Base-by-base conservation (phyloP, 2,113 vertebrate genomes). In the Alligator mississippiensis region DNA sequence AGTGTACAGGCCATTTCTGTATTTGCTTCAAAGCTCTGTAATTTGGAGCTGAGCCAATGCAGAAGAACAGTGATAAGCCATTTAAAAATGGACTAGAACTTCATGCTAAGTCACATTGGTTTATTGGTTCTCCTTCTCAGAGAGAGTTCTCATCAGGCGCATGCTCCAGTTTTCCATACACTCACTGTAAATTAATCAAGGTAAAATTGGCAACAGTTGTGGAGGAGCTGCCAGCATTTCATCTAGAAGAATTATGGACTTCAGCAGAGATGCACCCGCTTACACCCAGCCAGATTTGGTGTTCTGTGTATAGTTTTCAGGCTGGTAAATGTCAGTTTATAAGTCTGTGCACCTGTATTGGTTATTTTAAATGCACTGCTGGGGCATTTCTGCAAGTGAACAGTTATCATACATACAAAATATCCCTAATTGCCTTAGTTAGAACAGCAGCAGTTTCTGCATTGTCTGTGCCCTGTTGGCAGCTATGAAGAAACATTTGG, bases 241-340 rank as follows among this genome's bases (percentile, higher is more conserved):
- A 18, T 3, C 58, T 74, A 59, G 0, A 0, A 0, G 0, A 47
- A 88, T 28, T 0, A 1, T 1, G 47, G 79, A 18, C 34, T 0
- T 1, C 8, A 47, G 57, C 0, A 14, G 24, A 34, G 30, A 77
- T 2, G 17, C 12, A 82, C 77, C 87, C 0, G 1, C 57, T 34
- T 58, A 72, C 59, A 30, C 21, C 6, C 1, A 66, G 25, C 25
- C 57, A 0, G 0, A 64, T 62, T 77, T 85, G 60, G 38, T 61
- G 75, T 11, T 64, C 86, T 82, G 16, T 3, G 1, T 7, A 2
- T 62, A 1, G 18, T 60, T 83, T 78, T n/a, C 0, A 0, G 57
- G 63, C 28, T 30, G 54, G 60, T 5, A 9, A 80, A 6, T 63
- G 22, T 15, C 3, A 0, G 4, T 27, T 64, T 61, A 80, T 80